These are phyloP conservation scores for Hypotaenidia philippensis DNA, from an alignment of 2,797 vertebrate genomes.

Conservation along the genomic window DNA sequence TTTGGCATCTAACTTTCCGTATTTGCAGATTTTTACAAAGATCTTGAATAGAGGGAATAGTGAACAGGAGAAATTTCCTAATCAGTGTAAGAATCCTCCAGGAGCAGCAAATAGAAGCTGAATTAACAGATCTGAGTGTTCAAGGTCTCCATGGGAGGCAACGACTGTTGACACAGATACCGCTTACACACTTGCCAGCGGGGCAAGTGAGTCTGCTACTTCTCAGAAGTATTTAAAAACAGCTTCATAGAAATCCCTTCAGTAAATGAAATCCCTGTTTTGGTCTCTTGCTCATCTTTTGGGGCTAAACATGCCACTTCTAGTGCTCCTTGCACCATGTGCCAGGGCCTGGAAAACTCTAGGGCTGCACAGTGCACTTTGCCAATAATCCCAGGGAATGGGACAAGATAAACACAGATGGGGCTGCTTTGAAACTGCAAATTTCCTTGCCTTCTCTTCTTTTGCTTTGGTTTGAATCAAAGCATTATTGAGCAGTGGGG, in stretches of 20 bases:
- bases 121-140: neutral
- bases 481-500: conserved; percentile 26
- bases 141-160: neutral
- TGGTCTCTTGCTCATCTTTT: neutral
- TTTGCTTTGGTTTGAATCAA: neutral
- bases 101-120: neutral
- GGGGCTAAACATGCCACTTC: neutral
- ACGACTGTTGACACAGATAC: neutral
- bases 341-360: neutral
- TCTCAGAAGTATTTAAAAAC: neutral
- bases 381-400: neutral
- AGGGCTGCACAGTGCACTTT: neutral
- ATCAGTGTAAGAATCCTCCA: neutral
- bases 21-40: neutral
- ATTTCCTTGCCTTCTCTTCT: neutral
- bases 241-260: neutral
- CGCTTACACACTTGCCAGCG: neutral
- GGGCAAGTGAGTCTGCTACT: neutral
- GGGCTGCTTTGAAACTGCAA: neutral
- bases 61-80: neutral
- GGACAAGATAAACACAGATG: neutral
- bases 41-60: neutral
- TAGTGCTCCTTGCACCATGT: accelerated
- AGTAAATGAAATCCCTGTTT: neutral
- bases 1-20: neutral